Evolutionary conservation across 2,113 vertebrate species (phyloP).

Genomic region (Gymnobelideus leadbeateri): DNA sequence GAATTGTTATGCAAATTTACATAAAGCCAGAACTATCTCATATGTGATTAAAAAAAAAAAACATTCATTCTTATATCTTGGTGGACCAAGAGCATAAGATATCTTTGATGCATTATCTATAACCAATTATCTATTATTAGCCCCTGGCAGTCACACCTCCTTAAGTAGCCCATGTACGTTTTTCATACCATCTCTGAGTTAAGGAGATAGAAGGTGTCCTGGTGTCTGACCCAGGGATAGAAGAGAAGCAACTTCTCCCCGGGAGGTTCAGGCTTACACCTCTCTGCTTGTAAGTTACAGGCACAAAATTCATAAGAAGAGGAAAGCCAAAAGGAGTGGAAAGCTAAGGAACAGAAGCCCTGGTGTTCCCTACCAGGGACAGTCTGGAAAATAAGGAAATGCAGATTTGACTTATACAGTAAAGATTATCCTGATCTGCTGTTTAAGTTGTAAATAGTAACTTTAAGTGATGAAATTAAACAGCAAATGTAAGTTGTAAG

Average conservation of each 20-base stretch:
- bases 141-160: neutral
- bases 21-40: neutral
- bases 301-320: conserved; percentile 50
- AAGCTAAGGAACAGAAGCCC: conserved; percentile 59
- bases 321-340: conserved; percentile 51
- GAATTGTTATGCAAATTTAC: neutral
- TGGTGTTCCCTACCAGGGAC: conserved; percentile 38
- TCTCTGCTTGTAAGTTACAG: conserved; percentile 19
- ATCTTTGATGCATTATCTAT: neutral
- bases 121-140: neutral
- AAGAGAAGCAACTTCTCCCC: neutral
- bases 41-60: neutral
- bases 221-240: neutral
- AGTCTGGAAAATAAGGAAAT: conserved; percentile 56
- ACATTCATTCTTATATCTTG: neutral
- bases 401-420: conserved; percentile 11
- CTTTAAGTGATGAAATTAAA: neutral
- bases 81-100: neutral
- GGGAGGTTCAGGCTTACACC: conserved; percentile 6
- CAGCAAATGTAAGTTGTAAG: neutral
- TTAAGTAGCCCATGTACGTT: neutral
- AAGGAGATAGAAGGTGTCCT: neutral
- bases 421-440: conserved; percentile 62
- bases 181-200: neutral
- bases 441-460: conserved; percentile 16